These are phyloP conservation scores for Zhuqinia jingwanae DNA, from an alignment of 2,888 invertebrate genomes.

Conservation along the genomic window DNA sequence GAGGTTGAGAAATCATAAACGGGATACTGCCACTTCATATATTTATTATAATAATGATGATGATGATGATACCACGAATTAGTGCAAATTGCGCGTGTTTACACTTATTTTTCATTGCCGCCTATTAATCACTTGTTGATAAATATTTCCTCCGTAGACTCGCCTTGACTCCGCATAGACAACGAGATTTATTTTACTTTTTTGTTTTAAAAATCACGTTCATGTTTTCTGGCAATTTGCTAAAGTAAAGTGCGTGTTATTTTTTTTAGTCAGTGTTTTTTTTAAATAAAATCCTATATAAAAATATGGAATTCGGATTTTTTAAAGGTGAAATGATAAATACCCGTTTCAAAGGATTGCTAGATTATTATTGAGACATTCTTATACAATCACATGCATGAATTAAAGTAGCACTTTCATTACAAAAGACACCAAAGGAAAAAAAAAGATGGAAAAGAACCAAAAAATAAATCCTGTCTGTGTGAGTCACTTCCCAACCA, in stretches of 20 bases:
- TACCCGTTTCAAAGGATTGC: no score
- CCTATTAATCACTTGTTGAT: constrained; percentile 2
- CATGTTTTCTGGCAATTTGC: neutral
- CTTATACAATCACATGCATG: neutral
- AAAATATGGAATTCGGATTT: no score
- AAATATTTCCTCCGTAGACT: neutral
- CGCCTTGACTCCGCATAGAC: neutral
- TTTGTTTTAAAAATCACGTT: neutral
- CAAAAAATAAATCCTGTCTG: neutral
- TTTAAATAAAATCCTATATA: no score
- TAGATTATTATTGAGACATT: neutral
- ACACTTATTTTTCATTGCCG: neutral
- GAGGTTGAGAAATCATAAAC: no score
- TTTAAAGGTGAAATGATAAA: no score
- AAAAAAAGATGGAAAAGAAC: constrained; percentile 33
- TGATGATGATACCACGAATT: neutral
- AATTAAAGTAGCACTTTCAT: no score
- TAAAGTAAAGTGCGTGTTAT: neutral
- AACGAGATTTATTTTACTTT: neutral
- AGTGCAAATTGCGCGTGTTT: no score
- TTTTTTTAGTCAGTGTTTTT: no score
- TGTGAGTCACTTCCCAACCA: constrained; percentile 32
- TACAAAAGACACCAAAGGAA: neutral
- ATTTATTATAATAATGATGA: neutral
- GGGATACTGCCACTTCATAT: no score